A percentile compares a stretch with the other conserved stretches of the same genome.
Evolutionary conservation across 1,140 invertebrate species (phyloP).

Genomic region (Drosophila nannoptera): DNA sequence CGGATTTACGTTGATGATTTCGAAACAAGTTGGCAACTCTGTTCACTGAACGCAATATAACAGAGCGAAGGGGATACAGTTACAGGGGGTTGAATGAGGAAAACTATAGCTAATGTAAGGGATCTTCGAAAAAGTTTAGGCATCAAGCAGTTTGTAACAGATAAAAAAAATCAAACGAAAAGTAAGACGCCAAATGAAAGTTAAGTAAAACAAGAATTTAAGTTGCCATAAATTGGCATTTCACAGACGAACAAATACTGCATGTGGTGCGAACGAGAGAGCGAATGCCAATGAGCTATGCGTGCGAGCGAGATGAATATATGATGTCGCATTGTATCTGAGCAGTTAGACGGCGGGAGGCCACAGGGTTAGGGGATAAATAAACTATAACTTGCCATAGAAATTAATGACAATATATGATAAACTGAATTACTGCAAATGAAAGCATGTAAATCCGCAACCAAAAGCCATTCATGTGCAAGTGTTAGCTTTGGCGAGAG

Average conservation of each 20-base stretch:
- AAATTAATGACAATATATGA: conserved; percentile 16
- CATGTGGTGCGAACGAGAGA: conserved; percentile 14
- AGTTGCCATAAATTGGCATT: conserved; percentile 29
- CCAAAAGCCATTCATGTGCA: conserved; percentile 4
- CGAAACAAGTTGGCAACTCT: conserved; percentile 24
- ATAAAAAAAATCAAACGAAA: neutral
- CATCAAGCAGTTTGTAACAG: conserved; percentile 1
- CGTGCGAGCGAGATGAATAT: conserved; percentile 31
- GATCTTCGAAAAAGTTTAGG: conserved; percentile 18
- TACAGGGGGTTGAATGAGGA: conserved; percentile 37
- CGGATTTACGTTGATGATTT: neutral
- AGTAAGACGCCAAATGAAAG: conserved; percentile 6
- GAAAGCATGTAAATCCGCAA: conserved; percentile 11
- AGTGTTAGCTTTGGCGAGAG: neutral
- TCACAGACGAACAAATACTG: conserved; percentile 21
- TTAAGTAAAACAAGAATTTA: conserved; percentile 18
- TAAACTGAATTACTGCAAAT: conserved; percentile 9
- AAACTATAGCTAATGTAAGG: conserved; percentile 1
- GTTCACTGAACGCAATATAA: neutral
- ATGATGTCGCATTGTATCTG: neutral
- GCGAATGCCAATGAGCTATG: neutral
- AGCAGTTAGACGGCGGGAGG: neutral
- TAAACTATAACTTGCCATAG: conserved; percentile 17
- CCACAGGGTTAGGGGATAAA: neutral
- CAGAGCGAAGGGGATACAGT: neutral